These are phyloP conservation scores for Napeogenes sylphis DNA, from an alignment of 2,888 invertebrate species.

Conservation along the genomic window DNA sequence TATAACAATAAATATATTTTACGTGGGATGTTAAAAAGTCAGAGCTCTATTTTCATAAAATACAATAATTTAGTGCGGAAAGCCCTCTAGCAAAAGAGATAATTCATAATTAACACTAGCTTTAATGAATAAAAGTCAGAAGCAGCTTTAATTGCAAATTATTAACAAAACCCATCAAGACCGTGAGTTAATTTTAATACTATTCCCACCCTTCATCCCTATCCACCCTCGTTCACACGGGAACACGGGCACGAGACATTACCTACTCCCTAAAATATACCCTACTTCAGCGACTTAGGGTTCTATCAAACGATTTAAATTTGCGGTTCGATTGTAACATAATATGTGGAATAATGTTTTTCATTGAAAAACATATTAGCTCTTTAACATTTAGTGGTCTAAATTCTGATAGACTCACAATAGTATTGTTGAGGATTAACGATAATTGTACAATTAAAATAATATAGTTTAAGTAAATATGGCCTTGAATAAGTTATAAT, in stretches of 20 bases:
- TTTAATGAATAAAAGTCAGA: too few species aligned
- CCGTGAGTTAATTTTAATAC: too few species aligned
- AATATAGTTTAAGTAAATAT: too few species aligned
- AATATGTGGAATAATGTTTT: conserved; percentile 43
- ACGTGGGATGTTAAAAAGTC: too few species aligned
- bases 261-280: conserved; percentile 27
- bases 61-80: too few species aligned
- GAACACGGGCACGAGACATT: conserved; percentile 38
- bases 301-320: background rate
- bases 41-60: too few species aligned
- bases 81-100: too few species aligned
- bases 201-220: conserved; percentile 33
- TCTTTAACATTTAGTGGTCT: conserved; percentile 37
- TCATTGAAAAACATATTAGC: conserved; percentile 45
- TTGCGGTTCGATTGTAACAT: conserved; percentile 29
- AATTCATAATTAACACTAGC: too few species aligned
- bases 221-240: conserved; percentile 54
- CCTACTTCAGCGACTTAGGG: conserved; percentile 22
- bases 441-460: background rate
- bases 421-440: background rate
- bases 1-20: too few species aligned
- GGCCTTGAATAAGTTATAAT: too few species aligned
- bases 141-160: background rate
- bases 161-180: background rate
- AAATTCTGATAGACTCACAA: conserved; percentile 24